Evolutionary conservation across 1,140 invertebrate genomes (phyloP), one percentile per base, ranked within the genome.

Genomic region (Dysdera silvatica): DNA sequence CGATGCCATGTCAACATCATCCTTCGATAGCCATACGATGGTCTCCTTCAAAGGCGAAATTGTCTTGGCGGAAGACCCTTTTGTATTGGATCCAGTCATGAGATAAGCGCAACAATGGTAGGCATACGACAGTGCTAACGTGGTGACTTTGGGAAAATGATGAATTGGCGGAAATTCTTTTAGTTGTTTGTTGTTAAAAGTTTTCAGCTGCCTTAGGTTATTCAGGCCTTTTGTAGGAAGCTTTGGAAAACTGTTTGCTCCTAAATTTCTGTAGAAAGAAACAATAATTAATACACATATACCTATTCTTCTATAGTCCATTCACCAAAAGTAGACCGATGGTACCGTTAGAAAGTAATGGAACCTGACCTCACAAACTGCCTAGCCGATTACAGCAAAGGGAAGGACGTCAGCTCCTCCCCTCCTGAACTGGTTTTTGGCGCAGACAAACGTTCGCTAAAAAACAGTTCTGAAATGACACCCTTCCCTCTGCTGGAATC

Each of bases 101-200:
- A 48, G 23, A 18, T 60, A 97, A 59, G 89, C 85, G 75, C 94
- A 98, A 76, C 94, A 98, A 74, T 97, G 93, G 77, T 97, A 98
- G 56, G 93, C 92, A 75, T 96, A 97, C 0, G 91, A 89, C 4
- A 96, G 74, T 7, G 90, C 85, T 65, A 85, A 73, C 0, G 71
- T 75, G 61, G 87, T 83, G 41, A 96, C 89, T 6, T 84, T 79
- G 0, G 92, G 93, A 76, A 97, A 94, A 18, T 82, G 80, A 53
- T 89, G 84, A 0, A 90, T 88, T 0, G 85, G 79, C 6, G 93
- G 92, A 74, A 96, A 96, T 67, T 91, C 89, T 43, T 85, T 78
- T 31, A 97, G 78, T 61, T 87, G 82, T 0, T 86, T 87, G 79
- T 96, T 97, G 76, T 95, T 94, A 79, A 91, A 93, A 2, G 89